Evolutionary conservation across 1,140 invertebrate genomes (phyloP), one percentile per base, ranked within the genome.

Genomic region (Panulirus ornatus): DNA sequence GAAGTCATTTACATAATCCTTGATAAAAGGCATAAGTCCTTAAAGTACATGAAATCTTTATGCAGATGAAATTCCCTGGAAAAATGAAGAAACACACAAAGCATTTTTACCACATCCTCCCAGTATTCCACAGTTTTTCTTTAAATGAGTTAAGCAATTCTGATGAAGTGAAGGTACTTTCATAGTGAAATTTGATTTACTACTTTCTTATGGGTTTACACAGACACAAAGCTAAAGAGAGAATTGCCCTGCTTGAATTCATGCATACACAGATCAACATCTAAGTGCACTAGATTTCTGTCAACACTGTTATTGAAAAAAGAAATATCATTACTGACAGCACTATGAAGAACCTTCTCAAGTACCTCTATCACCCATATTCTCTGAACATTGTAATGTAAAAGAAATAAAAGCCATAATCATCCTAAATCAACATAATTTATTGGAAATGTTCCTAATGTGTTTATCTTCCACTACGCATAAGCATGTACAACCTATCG

Each of bases 81-180:
- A 51, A 51, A 58, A 78, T 22, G 51, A 34, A 79, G 34, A 30
- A 22, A 87, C 38, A 87, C 11, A 87, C 44, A 47, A 58, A 47
- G 22, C 42, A 44, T 47, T n/a, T 73, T 22, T 73, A 16, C 3
- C 30, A 42, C 66, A 40, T n/a, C 14, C 38, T 40, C 40, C 27
- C 51, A 47, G 30, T 44, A 36, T 75, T 27, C 40, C 0, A 9
- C 40, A 19, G 27, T 19, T 71, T 51, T 51, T 47, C 36, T 36
- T 16, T 19, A 51, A 51, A 47, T 71, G n/a, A 71, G 38, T 54
- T 54, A 5, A 27, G 40, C 16, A n/a, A 1, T 11, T 27, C 30
- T 85, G 44, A 70, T 75, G 83, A 44, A 70, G 22, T 84, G 38
- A 71, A 75, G 9, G 30, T 47, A 84, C 22, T 44, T 70, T 1